Base-by-base conservation (phyloP, 2,797 vertebrate genomes). In the Catharus ustulatus region DNA sequence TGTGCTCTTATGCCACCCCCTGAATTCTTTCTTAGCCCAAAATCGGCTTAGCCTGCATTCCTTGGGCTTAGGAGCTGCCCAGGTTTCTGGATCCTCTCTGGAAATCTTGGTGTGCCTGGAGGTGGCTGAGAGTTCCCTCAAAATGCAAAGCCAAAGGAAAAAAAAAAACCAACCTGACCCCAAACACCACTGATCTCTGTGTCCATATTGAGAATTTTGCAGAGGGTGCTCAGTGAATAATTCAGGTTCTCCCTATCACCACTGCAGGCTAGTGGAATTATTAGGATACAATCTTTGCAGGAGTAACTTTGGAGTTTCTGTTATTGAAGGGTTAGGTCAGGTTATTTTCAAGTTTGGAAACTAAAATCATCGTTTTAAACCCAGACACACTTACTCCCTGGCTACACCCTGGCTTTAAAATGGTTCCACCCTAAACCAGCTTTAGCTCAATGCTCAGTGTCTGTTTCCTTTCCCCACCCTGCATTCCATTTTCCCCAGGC, bases 391-490 rank as follows among this genome's bases (percentile, higher is more conserved):
- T 89, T 74, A 76, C 5, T 87, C 92, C 95, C 89, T 94, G 96
- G 96, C 96, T 97, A 97, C 97, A 96, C 97, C 97, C 96, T 97
- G 94, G 90, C 94, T 97, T 96, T 97, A 94, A 97, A 95, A 95
- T 87, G 85, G 96, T 97, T 98, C 97, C 97, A 95, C 97, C 97
- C 97, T 97, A 94, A 97, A 93, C 97, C 97, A 98, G 97, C 98
- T 98, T 98, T 98, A 98, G 98, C 98, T 99, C 98, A 98, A 98
- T 98, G 98, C 97, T 97, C 96, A 96, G 95, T 98, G 98, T 98
- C 98, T 97, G 96, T 98, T 98, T 98, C 98, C 98, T 98, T 98
- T 98, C 98, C 98, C 98, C 98, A 98, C 98, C 98, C 98, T 98
- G 96, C 98, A 98, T 98, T 98, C 98, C 97, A 93, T 95, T 98